Conservation (phyloP, 2,797 vertebrate species). For the Lithobates sylvaticus region DNA sequence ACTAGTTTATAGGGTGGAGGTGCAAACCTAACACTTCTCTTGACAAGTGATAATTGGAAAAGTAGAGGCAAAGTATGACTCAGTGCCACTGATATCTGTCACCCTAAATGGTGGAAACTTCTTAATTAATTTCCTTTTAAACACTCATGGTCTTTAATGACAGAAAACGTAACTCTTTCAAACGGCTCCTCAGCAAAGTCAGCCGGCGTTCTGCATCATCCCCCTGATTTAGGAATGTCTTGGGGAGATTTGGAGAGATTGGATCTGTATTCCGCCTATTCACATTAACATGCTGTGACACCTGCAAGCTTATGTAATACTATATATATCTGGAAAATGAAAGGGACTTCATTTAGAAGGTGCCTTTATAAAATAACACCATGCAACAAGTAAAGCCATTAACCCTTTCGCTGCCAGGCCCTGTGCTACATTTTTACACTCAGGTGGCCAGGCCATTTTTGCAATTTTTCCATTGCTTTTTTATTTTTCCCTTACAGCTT, state of each 20-base stretch:
- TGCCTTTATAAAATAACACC: neutral
- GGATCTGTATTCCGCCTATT: neutral
- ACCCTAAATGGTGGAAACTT: conserved; percentile 16
- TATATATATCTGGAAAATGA: neutral
- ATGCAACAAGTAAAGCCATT: neutral
- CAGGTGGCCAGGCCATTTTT: too few relatives aligned
- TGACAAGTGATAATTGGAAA: neutral
- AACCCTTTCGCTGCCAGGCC: too few relatives aligned
- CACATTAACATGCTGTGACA: neutral
- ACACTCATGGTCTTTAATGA: conserved; percentile 1
- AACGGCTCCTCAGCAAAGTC: neutral
- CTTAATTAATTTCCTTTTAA: conserved; percentile 21
- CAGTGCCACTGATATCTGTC: conserved; percentile 18
- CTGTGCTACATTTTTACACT: too few relatives aligned
- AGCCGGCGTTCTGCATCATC: neutral
- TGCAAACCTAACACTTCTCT: conserved; percentile 10
- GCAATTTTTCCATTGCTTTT: too few relatives aligned
- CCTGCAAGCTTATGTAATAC: neutral
- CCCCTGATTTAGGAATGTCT: neutral
- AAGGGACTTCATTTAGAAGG: neutral
- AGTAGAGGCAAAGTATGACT: conserved; percentile 18
- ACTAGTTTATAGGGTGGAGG: conserved; percentile 1
- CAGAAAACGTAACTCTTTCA: neutral
- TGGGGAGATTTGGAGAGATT: conserved; percentile 4
- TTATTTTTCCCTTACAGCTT: too few relatives aligned